Base-by-base conservation (phyloP, 2,113 vertebrate species). In the zebrafish (Danio rerio) region DNA sequence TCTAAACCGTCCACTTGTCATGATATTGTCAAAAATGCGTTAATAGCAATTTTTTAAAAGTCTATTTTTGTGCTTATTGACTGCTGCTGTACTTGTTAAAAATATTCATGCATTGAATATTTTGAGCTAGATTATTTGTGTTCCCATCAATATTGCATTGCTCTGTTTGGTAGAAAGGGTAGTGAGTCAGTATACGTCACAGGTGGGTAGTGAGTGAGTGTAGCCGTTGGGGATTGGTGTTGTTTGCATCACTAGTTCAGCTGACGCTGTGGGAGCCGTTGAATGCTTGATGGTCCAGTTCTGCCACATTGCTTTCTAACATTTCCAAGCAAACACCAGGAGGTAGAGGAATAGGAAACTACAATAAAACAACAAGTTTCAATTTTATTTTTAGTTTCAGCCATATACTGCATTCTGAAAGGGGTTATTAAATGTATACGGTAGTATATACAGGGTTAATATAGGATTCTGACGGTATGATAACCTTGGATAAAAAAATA, bases 271-370 rank as follows among this genome's bases (percentile, higher is more conserved):
- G 50, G 69, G 78, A 76, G 43, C 85, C 43, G 53, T n/a, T 63
- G 45, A 50, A 88, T 88, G 47, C 90, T 76, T 83, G 91, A 87
- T 69, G 6, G 78, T 84, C 92, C 90, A 87, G 92, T 93, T 91
- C 74, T 85, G 58, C 87, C 72, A 80, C 88, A 84, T 88, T 69
- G 15, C 16, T 43, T 61, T 50, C 12, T 45, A 40, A 59, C 72
- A 21, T 68, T 78, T 78, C 68, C n/a, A 59, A 31, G 81, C 55
- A 69, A 43, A 76, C 47, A 15, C 9, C 47, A 6, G 6, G 9
- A 55, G 31, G 11, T 56, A 0, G 70, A 73, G 72, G 10, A 45
- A 76, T 61, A 15, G 13, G 18, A 76, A 76, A 5, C 11, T 61
- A 45, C 63, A 78, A 78, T 52, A 18, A 75, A 47, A 47, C 72